A percentile compares a stretch with the other conserved stretches of the same genome.
Conservation (phyloP, 2,797 vertebrate genomes). For the Lerista edwardsae region DNA sequence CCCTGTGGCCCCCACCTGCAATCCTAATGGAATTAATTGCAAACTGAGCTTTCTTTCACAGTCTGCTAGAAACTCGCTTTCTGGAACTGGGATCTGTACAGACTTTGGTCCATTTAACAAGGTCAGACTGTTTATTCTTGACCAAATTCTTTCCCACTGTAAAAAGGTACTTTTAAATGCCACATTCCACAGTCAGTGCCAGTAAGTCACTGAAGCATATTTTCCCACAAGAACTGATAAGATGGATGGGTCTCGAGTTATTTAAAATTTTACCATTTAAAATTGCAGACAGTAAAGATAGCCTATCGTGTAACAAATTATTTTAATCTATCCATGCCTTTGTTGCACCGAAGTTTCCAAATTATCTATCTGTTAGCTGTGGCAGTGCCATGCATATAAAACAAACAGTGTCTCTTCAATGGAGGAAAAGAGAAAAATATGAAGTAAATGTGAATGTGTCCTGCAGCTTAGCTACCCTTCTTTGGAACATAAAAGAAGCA, state of each 20-base stretch:
- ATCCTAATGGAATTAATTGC: conserved; percentile 48
- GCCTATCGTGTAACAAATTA: conserved; percentile 47
- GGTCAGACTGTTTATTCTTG: conserved; percentile 86
- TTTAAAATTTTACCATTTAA: conserved; percentile 66
- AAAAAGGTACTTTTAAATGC: conserved; percentile 88
- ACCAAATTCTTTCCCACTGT: conserved; percentile 87
- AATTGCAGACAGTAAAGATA: conserved; percentile 64
- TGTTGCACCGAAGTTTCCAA: conserved; percentile 15
- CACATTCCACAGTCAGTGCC: conserved; percentile 84
- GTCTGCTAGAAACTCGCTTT: conserved; percentile 74
- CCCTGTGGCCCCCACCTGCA: not conserved
- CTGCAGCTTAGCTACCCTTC: too few species aligned
- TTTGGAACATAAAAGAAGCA: too few species aligned
- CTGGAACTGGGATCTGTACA: conserved; percentile 72
- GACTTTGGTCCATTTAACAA: conserved; percentile 83
- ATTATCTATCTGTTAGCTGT: conserved; percentile 16
- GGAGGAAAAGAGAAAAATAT: conserved; percentile 18
- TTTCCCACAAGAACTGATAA: conserved; percentile 86
- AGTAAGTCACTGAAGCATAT: conserved; percentile 85
- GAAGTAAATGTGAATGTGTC: conserved; percentile 22
- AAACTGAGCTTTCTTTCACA: conserved; percentile 47
- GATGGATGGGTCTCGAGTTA: conserved; percentile 68
- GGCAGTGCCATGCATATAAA: conserved; percentile 44
- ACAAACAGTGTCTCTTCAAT: conserved; percentile 24
- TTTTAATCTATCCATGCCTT: conserved; percentile 44